Evolutionary conservation across 2,888 invertebrate genomes (phyloP).

Genomic region (Drosophila nr. medialis): DNA sequence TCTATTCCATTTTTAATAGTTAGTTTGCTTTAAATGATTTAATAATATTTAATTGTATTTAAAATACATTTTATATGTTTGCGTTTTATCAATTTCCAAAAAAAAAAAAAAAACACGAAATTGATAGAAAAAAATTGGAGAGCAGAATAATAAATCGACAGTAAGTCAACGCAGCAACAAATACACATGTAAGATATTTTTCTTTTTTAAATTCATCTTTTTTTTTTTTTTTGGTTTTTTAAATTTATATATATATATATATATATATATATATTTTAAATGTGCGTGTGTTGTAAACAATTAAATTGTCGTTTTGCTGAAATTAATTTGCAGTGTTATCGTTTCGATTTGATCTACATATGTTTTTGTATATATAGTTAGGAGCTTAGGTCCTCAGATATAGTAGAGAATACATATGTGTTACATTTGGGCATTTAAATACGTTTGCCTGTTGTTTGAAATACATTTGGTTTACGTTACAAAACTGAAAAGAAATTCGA

Average conservation of each 20-base stretch:
- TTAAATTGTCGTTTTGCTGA: conserved; percentile 61
- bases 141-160: conserved; percentile 16
- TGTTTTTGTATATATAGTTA: conserved; percentile 32
- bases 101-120: conserved; percentile 14
- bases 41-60: conserved; percentile 67
- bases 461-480: conserved; percentile 39
- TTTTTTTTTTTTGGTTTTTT: conserved; percentile 4
- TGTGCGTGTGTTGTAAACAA: conserved; percentile 63
- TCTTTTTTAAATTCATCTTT: neutral
- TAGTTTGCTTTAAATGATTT: conserved; percentile 72
- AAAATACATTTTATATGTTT: conserved; percentile 70
- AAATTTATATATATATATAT: conserved; percentile 8
- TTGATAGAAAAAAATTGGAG: neutral
- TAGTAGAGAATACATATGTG: conserved; percentile 32
- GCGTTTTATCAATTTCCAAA: conserved; percentile 33
- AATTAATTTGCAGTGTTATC: conserved; percentile 34
- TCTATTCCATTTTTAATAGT: conserved; percentile 75
- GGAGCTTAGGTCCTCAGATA: conserved; percentile 29
- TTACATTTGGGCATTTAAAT: conserved; percentile 29
- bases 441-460: conserved; percentile 24
- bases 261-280: conserved; percentile 21
- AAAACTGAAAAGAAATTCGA: conserved; percentile 23
- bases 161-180: conserved; percentile 13
- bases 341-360: conserved; percentile 47
- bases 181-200: conserved; percentile 22